Evolutionary conservation across 2,888 invertebrate species (phyloP), one percentile per base, ranked within the genome.

Genomic region (Tenthredo livida): DNA sequence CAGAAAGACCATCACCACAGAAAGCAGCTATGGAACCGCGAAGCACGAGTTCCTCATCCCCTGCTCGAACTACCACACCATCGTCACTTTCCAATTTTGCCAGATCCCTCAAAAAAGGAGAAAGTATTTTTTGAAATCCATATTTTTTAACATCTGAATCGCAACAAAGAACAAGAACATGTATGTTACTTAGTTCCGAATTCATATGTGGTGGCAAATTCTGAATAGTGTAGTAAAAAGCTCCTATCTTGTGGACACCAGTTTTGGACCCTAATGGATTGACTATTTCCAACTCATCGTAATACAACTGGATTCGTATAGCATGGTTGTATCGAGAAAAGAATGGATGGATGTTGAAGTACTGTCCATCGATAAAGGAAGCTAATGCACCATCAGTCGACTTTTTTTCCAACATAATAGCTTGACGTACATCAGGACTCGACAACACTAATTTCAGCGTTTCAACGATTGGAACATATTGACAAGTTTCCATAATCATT

Each of bases 251-350:
- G 43, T 88, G 88, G 1, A 88, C 50, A 61, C 83, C 77, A 12
- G 87, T 87, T 85, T 88, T 88, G 5, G 86, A 87, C 10, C 87
- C 88, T 47, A 88, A 33, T 33, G 86, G 87, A 29, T 29, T 29
- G 1, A 29, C 29, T 29, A 29, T 29, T 29, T 29, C 29, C 2
- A 29, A 29, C 29, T 29, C 29, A 29, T 29, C 29, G 29, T 29
- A 29, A 29, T 29, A 29, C 29, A 29, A 29, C 29, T 29, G 29
- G 29, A 29, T 29, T 29, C 29, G 29, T 29, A 29, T 2, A 29
- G 29, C 29, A 29, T 29, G 29, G 29, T 29, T 29, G 29, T 29
- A 29, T 29, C 29, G 29, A 29, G 29, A 29, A 29, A 29, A 29
- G 29, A 29, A 29, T 29, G 29, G 2, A 29, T 29, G 29, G 29